phyloP scores from a whole-genome alignment of 2,113 vertebrate species.

The Saccopteryx bilineata region DNA sequence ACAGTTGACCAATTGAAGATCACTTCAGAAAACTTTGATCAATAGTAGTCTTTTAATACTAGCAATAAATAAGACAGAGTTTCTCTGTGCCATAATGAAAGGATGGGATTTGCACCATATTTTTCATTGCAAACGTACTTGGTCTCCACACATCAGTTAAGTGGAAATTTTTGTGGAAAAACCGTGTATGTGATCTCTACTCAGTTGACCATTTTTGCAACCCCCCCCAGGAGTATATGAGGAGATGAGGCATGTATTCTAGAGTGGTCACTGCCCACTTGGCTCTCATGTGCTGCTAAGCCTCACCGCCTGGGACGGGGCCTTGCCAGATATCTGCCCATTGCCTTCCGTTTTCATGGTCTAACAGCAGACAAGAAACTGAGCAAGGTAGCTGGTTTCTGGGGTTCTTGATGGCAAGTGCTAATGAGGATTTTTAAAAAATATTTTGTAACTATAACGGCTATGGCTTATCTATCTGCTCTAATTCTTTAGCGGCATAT shows the following conservation, averaged over 20 bases:
- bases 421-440: neutral
- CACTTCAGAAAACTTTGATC: conserved; percentile 14
- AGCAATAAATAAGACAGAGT: conserved; percentile 16
- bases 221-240: neutral
- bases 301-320: neutral
- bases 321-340: neutral
- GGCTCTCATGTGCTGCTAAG: conserved; percentile 6
- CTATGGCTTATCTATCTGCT: neutral
- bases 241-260: neutral
- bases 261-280: neutral
- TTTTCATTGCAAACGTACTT: conserved; percentile 50
- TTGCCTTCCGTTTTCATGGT: neutral
- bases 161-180: conserved; percentile 13
- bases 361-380: neutral
- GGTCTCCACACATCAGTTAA: neutral
- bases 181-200: neutral
- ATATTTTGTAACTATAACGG: neutral
- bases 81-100: conserved; percentile 56
- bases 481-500: neutral
- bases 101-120: conserved; percentile 69
- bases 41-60: conserved; percentile 29
- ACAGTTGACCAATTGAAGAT: conserved; percentile 15
- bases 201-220: neutral
- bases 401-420: conserved; percentile 43
- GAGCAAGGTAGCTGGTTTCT: neutral